A percentile compares a stretch with the other conserved stretches of the same genome.
These are phyloP conservation scores for Thrips palmi DNA, from an alignment of 1,140 invertebrate genomes.

Conservation along the genomic window DNA sequence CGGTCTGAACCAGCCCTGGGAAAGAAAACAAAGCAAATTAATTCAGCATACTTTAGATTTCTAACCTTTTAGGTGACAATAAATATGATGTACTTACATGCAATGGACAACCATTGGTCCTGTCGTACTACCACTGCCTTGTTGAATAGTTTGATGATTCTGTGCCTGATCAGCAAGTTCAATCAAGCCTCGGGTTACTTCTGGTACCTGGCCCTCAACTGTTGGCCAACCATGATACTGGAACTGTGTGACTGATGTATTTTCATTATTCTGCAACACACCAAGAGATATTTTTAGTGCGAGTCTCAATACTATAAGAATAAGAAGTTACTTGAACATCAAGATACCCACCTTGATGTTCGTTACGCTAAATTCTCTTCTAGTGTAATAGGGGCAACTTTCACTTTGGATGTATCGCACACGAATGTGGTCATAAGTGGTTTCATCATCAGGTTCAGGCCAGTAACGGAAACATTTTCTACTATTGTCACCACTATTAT, in stretches of 20 bases:
- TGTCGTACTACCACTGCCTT: slow-evolving; percentile 15
- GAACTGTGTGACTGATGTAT: slow-evolving; percentile 55
- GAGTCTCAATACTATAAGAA: neutral
- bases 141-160: neutral
- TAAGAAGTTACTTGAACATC: neutral
- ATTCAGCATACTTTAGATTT: too few species aligned
- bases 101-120: slow-evolving; percentile 63
- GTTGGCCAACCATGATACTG: slow-evolving; percentile 82
- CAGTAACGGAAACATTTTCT: slow-evolving; percentile 78
- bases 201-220: slow-evolving; percentile 67
- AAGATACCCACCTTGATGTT: slow-evolving; percentile 45
- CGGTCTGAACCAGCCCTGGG: slow-evolving; percentile 63
- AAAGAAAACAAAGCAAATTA: too few species aligned
- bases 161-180: slow-evolving; percentile 55
- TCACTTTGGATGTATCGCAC: slow-evolving; percentile 75
- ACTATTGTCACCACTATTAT: slow-evolving; percentile 43
- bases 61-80: too few species aligned
- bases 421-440: slow-evolving; percentile 60
- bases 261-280: slow-evolving; percentile 37
- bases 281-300: slow-evolving; percentile 1
- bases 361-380: slow-evolving; percentile 60
- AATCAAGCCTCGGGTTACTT: slow-evolving; percentile 63
- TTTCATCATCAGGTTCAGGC: slow-evolving; percentile 82
- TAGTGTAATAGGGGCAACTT: slow-evolving; percentile 70
- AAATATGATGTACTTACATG: too few species aligned